Conservation (phyloP, 1,140 invertebrate species). For the Calliphora vicina region DNA sequence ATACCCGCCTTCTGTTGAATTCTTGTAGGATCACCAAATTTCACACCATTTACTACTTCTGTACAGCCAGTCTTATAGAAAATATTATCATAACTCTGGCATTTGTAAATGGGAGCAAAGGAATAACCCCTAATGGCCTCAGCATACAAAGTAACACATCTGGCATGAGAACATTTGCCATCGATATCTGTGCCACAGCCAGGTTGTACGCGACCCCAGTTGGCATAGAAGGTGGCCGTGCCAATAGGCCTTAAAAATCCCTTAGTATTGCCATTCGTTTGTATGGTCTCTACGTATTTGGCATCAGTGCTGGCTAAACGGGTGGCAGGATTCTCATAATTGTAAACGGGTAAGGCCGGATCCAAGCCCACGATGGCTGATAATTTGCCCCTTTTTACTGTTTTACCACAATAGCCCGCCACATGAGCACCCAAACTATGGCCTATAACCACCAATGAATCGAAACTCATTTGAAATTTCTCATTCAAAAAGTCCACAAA, state of each 20-base stretch:
- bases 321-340: conserved; percentile 31
- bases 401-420: conserved; percentile 55
- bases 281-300: conserved; percentile 71
- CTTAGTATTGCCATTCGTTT: conserved; percentile 68
- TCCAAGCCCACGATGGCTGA: conserved; percentile 62
- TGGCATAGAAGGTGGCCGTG: conserved; percentile 68
- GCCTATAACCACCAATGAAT: conserved; percentile 42
- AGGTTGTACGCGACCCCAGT: conserved; percentile 62
- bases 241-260: conserved; percentile 66
- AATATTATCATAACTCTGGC: too few relatives aligned
- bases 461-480: conserved; percentile 35
- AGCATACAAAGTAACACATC: too few relatives aligned
- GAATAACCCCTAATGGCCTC: too few relatives aligned
- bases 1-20: too few relatives aligned
- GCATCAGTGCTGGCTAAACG: conserved; percentile 68
- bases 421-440: conserved; percentile 63
- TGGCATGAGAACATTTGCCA: conserved; percentile 62
- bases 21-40: too few relatives aligned
- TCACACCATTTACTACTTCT: too few relatives aligned
- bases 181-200: conserved; percentile 62
- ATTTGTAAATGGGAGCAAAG: too few relatives aligned
- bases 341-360: conserved; percentile 45
- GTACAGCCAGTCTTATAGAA: too few relatives aligned
- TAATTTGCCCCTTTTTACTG: conserved; percentile 45
- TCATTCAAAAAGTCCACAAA: conserved; percentile 44